Percentiles rank a stretch among this genome's conserved stretches.
These are phyloP conservation scores for Odontothrips loti DNA, from an alignment of 2,888 invertebrate genomes.

Conservation along the genomic window DNA sequence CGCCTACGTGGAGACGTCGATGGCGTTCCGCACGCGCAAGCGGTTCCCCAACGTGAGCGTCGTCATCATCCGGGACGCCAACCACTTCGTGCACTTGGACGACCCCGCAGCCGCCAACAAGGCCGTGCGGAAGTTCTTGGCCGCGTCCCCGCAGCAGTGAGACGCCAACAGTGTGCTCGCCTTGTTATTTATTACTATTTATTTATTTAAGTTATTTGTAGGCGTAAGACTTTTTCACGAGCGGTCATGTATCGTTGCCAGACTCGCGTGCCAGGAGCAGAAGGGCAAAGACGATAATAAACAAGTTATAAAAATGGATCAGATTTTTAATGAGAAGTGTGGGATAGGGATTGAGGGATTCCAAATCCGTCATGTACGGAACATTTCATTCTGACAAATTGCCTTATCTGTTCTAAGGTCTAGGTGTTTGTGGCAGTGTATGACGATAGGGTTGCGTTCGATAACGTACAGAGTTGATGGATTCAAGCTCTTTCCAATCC, in stretches of 20 bases:
- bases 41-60: constrained; percentile 50
- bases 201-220: background rate
- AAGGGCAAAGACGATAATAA: no score
- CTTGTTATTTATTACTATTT: background rate
- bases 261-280: no score
- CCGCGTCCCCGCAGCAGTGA: background rate
- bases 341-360: no score
- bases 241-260: no score
- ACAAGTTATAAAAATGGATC: no score
- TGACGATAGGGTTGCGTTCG: no score
- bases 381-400: background rate
- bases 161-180: background rate
- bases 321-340: no score
- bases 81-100: constrained; percentile 57
- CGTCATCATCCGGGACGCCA: constrained; percentile 48
- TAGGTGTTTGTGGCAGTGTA: no score
- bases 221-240: no score
- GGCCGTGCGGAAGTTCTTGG: constrained; percentile 50
- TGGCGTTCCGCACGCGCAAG: constrained; percentile 36
- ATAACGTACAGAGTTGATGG: no score
- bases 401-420: no score
- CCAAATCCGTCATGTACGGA: background rate
- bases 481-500: no score
- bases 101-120: constrained; percentile 53
- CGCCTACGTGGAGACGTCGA: background rate